Evolutionary conservation across 2,113 vertebrate species (phyloP), one percentile per base, ranked within the genome.

Genomic region (Nyctibius bracteatus): DNA sequence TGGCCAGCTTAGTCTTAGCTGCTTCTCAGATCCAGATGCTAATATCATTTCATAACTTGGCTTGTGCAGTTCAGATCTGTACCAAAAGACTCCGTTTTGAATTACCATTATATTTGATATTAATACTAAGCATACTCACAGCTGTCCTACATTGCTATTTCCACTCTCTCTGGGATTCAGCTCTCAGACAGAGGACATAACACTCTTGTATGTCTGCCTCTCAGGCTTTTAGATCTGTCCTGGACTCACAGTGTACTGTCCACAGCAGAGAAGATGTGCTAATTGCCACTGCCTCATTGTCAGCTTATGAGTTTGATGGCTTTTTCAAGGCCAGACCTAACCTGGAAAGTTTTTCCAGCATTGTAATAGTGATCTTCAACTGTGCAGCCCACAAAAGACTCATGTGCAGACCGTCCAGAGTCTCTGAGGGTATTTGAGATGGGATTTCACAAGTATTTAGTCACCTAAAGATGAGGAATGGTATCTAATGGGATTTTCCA

Each of bases 1-100:
- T 97, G 96, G 95, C 96, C 94, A 91, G 93, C 92, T 89, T 73
- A 70, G 77, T 80, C 96, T 96, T 94, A 97, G 95, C 96, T 90
- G 65, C 96, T 97, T 97, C 95, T 59, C 92, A 93, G 91, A 90
- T 98, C 97, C 98, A 98, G 97, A 97, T 97, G 98, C 97, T 97
- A 97, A 96, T 96, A 98, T 97, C 43, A 98, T 98, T 98, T 97
- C 98, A 97, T 97, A 98, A 98, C 97, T 98, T 98, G 98, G 98
- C 98, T 97, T 81, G 30, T 91, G 90, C 91, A 90, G 80, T 67
- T 96, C 93, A 95, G 87, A 79, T 93, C 96, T 90, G 95, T 97
- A 98, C 98, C 97, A 98, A 97, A 91, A 94, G 94, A 77, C 86
- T 97, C 97, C 97, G 97, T 97, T 96, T 98, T 97, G 97, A 98